Evolutionary conservation across 2,113 vertebrate genomes (phyloP).

Genomic region (Falco punctatus): DNA sequence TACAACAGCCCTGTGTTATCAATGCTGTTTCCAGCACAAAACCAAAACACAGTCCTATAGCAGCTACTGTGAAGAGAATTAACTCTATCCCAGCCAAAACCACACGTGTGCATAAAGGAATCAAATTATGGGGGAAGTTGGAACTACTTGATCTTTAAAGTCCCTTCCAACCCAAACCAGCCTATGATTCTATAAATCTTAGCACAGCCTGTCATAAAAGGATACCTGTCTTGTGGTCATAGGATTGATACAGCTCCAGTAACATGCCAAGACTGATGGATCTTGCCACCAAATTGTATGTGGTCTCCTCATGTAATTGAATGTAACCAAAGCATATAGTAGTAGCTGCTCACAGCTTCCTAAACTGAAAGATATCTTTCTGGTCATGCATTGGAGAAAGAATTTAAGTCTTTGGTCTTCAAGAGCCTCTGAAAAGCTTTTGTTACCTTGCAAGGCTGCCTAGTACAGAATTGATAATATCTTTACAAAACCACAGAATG

Average conservation of each 20-base stretch:
- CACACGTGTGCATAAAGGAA: not conserved
- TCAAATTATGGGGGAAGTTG: not conserved
- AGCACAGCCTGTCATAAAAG: not conserved
- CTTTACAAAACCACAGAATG: too few species aligned
- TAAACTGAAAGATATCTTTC: not conserved
- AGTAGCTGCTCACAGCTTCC: not conserved
- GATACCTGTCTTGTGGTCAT: not conserved
- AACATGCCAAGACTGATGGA: not conserved
- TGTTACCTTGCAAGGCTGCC: not conserved
- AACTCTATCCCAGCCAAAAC: too few species aligned
- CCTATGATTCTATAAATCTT: not conserved
- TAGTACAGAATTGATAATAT: not conserved
- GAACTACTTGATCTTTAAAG: too few species aligned
- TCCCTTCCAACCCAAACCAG: too few species aligned
- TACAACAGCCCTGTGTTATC: too few species aligned
- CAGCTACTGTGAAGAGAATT: too few species aligned
- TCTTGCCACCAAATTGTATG: not conserved
- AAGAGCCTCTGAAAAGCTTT: not conserved
- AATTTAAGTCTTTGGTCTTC: not conserved
- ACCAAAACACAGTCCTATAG: too few species aligned
- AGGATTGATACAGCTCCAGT: fast-evolving
- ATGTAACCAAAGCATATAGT: not conserved
- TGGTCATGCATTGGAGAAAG: not conserved
- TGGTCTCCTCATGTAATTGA: not conserved
- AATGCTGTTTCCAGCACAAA: too few species aligned